These are phyloP conservation scores for Bombus waltoni DNA, from an alignment of 1,140 invertebrate genomes.

Conservation along the genomic window DNA sequence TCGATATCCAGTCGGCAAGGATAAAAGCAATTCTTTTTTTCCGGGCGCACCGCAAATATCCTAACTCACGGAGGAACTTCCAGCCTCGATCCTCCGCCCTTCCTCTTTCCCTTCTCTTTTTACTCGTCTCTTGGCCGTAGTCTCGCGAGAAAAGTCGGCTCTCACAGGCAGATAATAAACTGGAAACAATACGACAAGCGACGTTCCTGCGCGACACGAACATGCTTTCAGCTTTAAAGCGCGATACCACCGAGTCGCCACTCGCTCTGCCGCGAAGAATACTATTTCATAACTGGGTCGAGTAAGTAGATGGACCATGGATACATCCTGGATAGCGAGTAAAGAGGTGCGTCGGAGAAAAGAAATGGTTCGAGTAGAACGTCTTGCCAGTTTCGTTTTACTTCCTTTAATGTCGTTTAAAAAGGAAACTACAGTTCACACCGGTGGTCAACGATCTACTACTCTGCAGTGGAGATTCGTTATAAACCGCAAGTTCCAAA, in stretches of 20 bases:
- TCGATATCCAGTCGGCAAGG: background rate
- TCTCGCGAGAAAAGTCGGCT: slow-evolving; percentile 35
- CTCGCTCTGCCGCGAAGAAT: slow-evolving; percentile 53
- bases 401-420: background rate
- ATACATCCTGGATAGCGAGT: slow-evolving; percentile 17
- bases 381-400: background rate
- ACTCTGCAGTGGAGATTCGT: background rate
- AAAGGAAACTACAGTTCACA: background rate
- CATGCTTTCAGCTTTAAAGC: slow-evolving; percentile 80
- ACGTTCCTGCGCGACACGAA: slow-evolving; percentile 70
- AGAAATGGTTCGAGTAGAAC: slow-evolving; percentile 13
- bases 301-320: slow-evolving; percentile 33
- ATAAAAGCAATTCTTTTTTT: background rate
- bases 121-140: slow-evolving; percentile 39
- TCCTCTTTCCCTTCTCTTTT: slow-evolving; percentile 36
- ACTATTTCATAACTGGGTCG: slow-evolving; percentile 72
- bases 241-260: slow-evolving; percentile 66
- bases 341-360: slow-evolving; percentile 29
- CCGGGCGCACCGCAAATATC: background rate
- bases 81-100: background rate
- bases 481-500: background rate
- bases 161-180: slow-evolving; percentile 64
- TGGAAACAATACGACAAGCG: slow-evolving; percentile 65
- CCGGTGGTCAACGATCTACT: background rate
- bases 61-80: slow-evolving; percentile 24